These are phyloP conservation scores for Diaphora mendica DNA, from an alignment of 2,888 invertebrate species.

Conservation along the genomic window DNA sequence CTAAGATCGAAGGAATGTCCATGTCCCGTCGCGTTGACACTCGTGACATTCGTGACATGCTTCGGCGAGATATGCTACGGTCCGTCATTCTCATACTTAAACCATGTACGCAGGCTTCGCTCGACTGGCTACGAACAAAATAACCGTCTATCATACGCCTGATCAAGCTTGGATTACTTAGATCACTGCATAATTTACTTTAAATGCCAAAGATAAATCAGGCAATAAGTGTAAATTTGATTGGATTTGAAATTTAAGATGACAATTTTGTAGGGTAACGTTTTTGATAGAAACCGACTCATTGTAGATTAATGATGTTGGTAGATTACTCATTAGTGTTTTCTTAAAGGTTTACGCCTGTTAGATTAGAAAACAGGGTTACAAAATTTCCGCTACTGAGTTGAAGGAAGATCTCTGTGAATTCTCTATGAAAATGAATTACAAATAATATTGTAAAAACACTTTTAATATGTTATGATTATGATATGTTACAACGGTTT, in stretches of 20 bases:
- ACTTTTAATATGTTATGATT: neutral
- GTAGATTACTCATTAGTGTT: no score
- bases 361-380: neutral
- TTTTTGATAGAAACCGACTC: no score
- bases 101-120: constrained; percentile 72
- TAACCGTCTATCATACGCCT: neutral
- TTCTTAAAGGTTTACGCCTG: neutral
- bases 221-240: neutral
- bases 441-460: neutral
- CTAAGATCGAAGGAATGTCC: constrained; percentile 81
- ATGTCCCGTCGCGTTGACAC: constrained; percentile 78
- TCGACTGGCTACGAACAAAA: constrained; percentile 29
- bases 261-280: neutral
- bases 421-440: neutral
- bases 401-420: neutral
- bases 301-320: no score
- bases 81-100: constrained; percentile 74
- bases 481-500: no score
- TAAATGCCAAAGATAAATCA: neutral
- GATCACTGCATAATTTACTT: neutral
- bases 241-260: neutral
- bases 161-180: neutral
- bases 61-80: constrained; percentile 71
- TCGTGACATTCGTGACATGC: constrained; percentile 63
- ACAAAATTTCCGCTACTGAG: no score